Conservation (phyloP, 2,797 vertebrate species). For the Aplochiton taeniatus region DNA sequence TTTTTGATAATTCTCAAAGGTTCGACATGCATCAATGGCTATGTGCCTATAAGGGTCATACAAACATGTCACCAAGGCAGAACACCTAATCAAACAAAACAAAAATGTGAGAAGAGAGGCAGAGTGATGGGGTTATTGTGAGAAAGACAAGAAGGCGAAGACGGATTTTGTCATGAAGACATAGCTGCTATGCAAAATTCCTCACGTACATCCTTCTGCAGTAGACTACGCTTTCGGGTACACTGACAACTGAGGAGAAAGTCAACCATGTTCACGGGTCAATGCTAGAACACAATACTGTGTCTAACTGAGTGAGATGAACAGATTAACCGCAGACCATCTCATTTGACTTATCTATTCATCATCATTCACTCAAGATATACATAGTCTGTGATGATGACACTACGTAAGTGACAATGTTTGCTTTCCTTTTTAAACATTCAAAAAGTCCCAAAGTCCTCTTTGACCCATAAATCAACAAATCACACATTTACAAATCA, state of each 20-base stretch:
- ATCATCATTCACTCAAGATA: conserved; percentile 17
- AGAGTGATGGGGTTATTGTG: conserved; percentile 11
- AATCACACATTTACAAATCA: conserved; percentile 19
- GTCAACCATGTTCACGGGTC: conserved; percentile 60
- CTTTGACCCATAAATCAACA: conserved; percentile 46
- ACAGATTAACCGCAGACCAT: conserved; percentile 39
- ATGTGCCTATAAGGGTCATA: no score
- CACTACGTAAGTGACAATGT: conserved; percentile 32
- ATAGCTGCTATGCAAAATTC: conserved; percentile 60
- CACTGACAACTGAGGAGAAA: conserved; percentile 56
- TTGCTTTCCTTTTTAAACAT: conserved; percentile 47
- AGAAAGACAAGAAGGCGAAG: conserved; percentile 24
- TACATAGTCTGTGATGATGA: conserved; percentile 39
- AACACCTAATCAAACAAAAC: not conserved
- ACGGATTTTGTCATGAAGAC: conserved; percentile 47
- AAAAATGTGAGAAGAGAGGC: not conserved
- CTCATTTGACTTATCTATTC: conserved; percentile 32
- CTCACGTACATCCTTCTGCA: conserved; percentile 62
- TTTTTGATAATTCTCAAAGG: no score
- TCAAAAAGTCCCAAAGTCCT: conserved; percentile 41
- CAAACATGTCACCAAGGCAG: no score
- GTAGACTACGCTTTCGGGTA: conserved; percentile 59
- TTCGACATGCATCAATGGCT: no score
- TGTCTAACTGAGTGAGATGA: conserved; percentile 41
- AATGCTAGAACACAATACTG: conserved; percentile 41